Evolutionary conservation across 2,113 vertebrate genomes (phyloP).

Genomic region (Tinamus guttatus): DNA sequence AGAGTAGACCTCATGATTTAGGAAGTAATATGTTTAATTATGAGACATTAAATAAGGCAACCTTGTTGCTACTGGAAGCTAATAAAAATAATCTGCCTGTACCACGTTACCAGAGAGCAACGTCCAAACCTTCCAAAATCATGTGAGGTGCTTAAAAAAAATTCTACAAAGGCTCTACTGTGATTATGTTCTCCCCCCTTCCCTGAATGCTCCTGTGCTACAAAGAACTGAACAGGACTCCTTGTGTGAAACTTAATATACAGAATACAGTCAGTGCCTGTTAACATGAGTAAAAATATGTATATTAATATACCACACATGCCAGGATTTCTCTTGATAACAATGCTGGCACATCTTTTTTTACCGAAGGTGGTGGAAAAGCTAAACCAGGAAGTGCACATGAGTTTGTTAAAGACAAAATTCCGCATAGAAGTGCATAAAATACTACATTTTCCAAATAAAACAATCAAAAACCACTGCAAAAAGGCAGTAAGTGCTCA

Average conservation of each 20-base stretch:
- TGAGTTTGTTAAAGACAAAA: slow-evolving; percentile 46
- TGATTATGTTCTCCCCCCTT: slow-evolving; percentile 43
- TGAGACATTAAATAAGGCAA: slow-evolving; percentile 63
- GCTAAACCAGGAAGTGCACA: not conserved
- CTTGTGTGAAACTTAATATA: slow-evolving; percentile 74
- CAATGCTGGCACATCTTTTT: slow-evolving; percentile 38
- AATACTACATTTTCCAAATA: slow-evolving; percentile 70
- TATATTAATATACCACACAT: no score
- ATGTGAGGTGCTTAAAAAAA: slow-evolving; percentile 13
- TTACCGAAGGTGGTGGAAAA: slow-evolving; percentile 53
- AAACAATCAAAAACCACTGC: not conserved
- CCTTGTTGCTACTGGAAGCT: slow-evolving; percentile 53
- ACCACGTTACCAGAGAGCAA: slow-evolving; percentile 43
- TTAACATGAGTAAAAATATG: slow-evolving; percentile 50
- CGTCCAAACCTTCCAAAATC: slow-evolving; percentile 6
- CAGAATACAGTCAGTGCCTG: slow-evolving; percentile 56
- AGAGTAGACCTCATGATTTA: slow-evolving; percentile 70
- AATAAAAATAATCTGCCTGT: slow-evolving; percentile 71
- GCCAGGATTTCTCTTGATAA: slow-evolving; percentile 64
- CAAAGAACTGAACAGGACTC: slow-evolving; percentile 69
- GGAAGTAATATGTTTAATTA: slow-evolving; percentile 73
- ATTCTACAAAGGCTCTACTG: slow-evolving; percentile 61
- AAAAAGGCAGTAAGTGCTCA: slow-evolving; percentile 68
- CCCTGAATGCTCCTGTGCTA: slow-evolving; percentile 54
- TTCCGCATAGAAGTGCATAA: not conserved